Evolutionary conservation across 2,797 vertebrate genomes (phyloP), one percentile per base, ranked within the genome.

Genomic region (Cuculus canorus): DNA sequence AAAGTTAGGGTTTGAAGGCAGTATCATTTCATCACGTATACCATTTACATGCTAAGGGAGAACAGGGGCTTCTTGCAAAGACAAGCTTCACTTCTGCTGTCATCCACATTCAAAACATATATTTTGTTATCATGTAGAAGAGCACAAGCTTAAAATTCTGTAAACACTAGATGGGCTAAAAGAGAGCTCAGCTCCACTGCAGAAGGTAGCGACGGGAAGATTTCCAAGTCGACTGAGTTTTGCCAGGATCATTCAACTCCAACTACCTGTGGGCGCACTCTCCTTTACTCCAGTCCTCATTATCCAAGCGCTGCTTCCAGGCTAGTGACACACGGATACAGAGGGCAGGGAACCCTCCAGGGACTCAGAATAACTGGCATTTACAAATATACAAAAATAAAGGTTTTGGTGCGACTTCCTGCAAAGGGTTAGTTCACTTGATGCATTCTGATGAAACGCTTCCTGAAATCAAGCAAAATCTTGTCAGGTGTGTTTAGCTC

Each of bases 341-440:
- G 0, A 10, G 63, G 65, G 60, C 66, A 69, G 73, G 71, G 73
- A 14, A 83, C 10, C 14, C 33, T 5, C n/a, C 7, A 0, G 37
- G 90, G 25, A 54, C 21, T 16, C 68, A 7, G 2, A 7, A 27
- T 0, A 21, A 7, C 2, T 3, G 53, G 1, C 3, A 21, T 28
- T 60, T 8, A 11, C 23, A 53, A 35, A 41, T 2, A 22, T 6
- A 22, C 47, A 13, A 4, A 28, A 43, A 10, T 6, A 8, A 63
- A 19, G 27, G 52, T 5, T 37, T 43, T 33, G 70, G 32, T 4
- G 32, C 2, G 53, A 43, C 13, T 72, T 50, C 41, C 64, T 10
- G 25, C 2, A 3, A 6, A n/a, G 33, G 17, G 16, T 32, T 9
- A 24, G 33, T 33, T 65, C 37, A 4, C 48, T 45, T 25, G 68